Percentiles rank a stretch among this genome's conserved stretches.
Conservation (phyloP, 2,113 vertebrate genomes). For the Takifugu flavidus region DNA sequence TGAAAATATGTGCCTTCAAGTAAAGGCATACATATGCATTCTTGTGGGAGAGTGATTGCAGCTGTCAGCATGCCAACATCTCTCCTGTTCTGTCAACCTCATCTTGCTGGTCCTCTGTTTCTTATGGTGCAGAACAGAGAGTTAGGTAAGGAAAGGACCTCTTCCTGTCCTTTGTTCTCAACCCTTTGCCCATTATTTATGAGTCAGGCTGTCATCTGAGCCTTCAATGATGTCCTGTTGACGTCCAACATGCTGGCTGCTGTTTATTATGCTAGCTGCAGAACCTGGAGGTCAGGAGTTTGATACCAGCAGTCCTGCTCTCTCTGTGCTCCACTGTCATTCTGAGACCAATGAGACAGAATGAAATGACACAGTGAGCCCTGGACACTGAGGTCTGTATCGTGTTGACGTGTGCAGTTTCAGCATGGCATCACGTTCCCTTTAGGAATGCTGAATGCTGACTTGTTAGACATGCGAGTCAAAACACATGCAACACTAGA, state of each 20-base stretch:
- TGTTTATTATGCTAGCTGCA: too few relatives aligned
- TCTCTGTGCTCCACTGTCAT: constrained; percentile 33
- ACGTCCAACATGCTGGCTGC: background rate
- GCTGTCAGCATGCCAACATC: constrained; percentile 51
- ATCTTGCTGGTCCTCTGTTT: constrained; percentile 21
- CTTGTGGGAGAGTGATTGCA: constrained; percentile 6
- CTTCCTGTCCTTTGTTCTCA: constrained; percentile 18
- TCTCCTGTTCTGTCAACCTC: constrained; percentile 39
- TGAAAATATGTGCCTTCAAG: too few relatives aligned
- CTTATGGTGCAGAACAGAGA: constrained; percentile 42
- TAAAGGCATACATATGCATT: background rate
- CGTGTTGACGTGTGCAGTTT: constrained; percentile 18
- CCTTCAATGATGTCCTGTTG: constrained; percentile 22
- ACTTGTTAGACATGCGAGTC: background rate
- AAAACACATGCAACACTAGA: too few relatives aligned
- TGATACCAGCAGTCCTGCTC: constrained; percentile 10
- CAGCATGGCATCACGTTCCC: background rate
- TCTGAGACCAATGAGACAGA: constrained; percentile 20
- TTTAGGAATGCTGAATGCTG: constrained; percentile 15
- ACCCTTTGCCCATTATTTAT: constrained; percentile 29
- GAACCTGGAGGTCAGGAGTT: background rate
- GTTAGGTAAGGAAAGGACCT: constrained; percentile 20
- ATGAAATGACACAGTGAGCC: background rate
- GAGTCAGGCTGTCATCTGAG: constrained; percentile 4
- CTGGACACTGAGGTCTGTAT: constrained; percentile 21